Evolutionary conservation across 2,797 vertebrate genomes (phyloP).

Genomic region (Typhlichthys subterraneus): DNA sequence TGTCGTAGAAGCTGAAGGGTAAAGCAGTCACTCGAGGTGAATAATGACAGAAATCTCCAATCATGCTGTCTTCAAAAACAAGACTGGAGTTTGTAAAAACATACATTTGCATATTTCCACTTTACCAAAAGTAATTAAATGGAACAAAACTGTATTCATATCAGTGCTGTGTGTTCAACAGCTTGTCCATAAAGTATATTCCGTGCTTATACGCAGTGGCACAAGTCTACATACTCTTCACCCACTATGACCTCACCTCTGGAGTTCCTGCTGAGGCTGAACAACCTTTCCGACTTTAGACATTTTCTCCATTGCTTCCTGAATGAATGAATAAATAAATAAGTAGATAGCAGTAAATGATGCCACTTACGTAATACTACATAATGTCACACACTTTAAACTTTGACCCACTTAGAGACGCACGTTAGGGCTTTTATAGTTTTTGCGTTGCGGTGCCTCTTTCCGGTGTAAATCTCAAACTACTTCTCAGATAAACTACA

Average conservation of each 20-base stretch:
- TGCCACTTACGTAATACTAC: conserved; percentile 30
- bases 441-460: conserved; percentile 33
- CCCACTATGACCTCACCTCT: conserved; percentile 74
- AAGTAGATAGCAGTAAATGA: conserved; percentile 25
- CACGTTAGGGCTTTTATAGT: conserved; percentile 36
- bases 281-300: conserved; percentile 86
- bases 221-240: too few species aligned
- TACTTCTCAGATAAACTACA: conserved; percentile 35
- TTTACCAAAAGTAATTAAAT: not conserved
- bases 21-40: not conserved
- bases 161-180: not conserved
- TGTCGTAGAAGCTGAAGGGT: conserved; percentile 87
- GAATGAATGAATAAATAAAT: conserved; percentile 21
- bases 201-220: too few species aligned
- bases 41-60: not conserved
- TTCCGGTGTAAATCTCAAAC: conserved; percentile 45
- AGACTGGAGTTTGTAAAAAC: not conserved
- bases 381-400: conserved; percentile 29
- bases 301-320: conserved; percentile 96
- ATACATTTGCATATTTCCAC: not conserved
- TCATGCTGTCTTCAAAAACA: too few species aligned
- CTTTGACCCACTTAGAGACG: conserved; percentile 53
- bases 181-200: not conserved
- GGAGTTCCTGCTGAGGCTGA: conserved; percentile 78
- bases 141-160: too few species aligned